Percentiles rank a stretch among this genome's conserved stretches.
Evolutionary conservation across 2,797 vertebrate genomes (phyloP).

Genomic region (Cryptoprocta ferox): DNA sequence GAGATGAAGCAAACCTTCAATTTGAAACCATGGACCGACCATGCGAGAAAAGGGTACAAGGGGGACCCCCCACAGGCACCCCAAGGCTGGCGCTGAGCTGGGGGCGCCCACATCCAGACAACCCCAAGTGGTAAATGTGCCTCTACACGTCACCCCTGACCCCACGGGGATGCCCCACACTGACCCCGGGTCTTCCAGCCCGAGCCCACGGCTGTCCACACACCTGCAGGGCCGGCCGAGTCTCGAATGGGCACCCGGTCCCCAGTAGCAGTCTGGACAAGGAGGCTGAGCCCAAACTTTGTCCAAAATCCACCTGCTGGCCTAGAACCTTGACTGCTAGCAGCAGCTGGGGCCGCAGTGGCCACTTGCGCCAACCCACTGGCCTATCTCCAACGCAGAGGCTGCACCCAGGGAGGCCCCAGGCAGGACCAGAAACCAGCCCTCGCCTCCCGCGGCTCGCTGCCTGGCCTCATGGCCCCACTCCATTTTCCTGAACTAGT

Average conservation of each 20-base stretch:
- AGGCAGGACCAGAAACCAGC: neutral
- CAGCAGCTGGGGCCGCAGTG: accelerated
- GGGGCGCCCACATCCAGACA: neutral
- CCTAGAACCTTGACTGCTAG: neutral
- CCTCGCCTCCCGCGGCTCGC: accelerated
- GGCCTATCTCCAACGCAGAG: accelerated
- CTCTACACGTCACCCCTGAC: neutral
- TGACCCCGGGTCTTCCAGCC: neutral
- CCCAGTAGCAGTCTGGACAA: neutral
- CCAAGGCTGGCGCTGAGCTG: neutral
- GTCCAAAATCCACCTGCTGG: neutral
- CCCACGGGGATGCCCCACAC: accelerated
- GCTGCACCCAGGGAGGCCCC: neutral
- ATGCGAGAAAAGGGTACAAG: accelerated
- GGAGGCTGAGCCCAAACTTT: neutral
- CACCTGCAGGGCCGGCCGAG: neutral
- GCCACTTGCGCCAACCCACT: accelerated
- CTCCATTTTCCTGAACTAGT: neutral
- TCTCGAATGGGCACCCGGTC: accelerated
- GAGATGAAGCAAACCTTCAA: accelerated
- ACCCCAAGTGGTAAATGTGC: accelerated
- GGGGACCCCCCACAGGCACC: neutral
- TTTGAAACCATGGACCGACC: accelerated
- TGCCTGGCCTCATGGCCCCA: neutral
- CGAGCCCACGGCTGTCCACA: neutral